Conservation (phyloP, 37 sponge, comb jelly and placozoan genomes). For the Tethya wilhelma region DNA sequence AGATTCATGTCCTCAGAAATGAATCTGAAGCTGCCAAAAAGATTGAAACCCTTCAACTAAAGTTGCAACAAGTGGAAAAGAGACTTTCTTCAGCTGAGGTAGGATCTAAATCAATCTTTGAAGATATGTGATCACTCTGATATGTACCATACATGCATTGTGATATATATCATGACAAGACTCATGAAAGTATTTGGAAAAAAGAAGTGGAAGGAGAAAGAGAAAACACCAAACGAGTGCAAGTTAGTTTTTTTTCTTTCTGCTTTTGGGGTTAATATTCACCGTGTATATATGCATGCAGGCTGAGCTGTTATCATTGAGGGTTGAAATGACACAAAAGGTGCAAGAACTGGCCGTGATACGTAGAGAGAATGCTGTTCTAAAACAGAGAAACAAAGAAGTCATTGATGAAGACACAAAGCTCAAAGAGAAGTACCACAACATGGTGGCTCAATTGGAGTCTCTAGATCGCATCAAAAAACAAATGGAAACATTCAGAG, state of each 20-base stretch:
- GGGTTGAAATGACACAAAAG: not conserved
- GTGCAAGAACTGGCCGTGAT: not conserved
- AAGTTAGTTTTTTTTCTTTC: not conserved
- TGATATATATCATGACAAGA: not conserved
- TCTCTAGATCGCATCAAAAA: not conserved
- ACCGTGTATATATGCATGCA: not conserved
- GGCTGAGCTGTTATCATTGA: not conserved
- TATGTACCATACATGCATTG: not conserved
- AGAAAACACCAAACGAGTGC: not conserved
- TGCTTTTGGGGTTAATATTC: not conserved
- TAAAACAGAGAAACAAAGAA: not conserved
- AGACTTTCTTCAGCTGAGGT: not conserved
- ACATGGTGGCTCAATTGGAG: not conserved
- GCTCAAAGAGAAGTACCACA: not conserved
- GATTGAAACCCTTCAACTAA: not conserved
- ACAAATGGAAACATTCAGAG: not conserved
- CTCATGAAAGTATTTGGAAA: not conserved
- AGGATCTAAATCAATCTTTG: not conserved
- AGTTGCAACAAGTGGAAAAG: not conserved
- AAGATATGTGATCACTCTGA: not conserved
- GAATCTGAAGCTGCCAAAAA: not conserved
- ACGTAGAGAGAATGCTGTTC: not conserved
- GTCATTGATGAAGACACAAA: not conserved
- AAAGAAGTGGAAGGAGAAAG: slow-evolving; percentile 1
- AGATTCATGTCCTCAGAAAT: not conserved